These are phyloP conservation scores for Trididemnum miniatum DNA, from an alignment of 23 tunicate genomes.

Conservation along the genomic window DNA sequence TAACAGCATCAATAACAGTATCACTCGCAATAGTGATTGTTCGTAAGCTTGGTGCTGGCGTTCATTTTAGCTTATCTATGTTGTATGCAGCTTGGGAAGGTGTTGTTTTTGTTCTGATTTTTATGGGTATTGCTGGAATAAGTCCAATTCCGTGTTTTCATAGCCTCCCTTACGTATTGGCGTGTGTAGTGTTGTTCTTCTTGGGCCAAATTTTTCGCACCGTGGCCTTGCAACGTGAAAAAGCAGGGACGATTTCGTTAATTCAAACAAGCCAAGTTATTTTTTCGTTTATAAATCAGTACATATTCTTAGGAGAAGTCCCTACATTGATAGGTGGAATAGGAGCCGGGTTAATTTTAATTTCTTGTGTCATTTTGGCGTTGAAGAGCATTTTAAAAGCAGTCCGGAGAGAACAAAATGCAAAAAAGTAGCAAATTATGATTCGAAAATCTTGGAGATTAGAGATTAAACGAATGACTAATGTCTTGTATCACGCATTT, in stretches of 20 bases:
- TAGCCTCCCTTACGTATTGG: conserved; percentile 2
- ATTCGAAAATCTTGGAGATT: too few species aligned
- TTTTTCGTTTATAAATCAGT: conserved; percentile 34
- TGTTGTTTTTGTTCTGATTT: not conserved
- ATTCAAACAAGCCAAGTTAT: conserved; percentile 34
- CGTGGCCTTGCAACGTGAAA: conserved; percentile 34
- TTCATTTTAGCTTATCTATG: conserved; percentile 31
- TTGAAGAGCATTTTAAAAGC: conserved; percentile 2
- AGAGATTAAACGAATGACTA: too few species aligned
- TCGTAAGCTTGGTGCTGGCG: conserved; percentile 22
- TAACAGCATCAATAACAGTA: not conserved
- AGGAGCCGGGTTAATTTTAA: conserved; percentile 27
- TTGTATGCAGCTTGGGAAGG: conserved; percentile 12
- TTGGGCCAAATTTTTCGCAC: conserved; percentile 7
- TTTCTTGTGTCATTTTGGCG: conserved; percentile 1
- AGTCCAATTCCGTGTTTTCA: conserved; percentile 2
- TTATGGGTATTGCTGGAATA: conserved; percentile 8
- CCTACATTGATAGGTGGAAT: conserved; percentile 16
- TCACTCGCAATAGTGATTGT: not conserved
- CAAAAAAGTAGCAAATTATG: too few species aligned
- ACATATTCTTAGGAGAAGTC: not conserved
- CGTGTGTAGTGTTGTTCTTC: not conserved
- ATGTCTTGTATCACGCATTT: too few species aligned
- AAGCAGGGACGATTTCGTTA: conserved; percentile 31
- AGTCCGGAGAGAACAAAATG: too few species aligned